Evolutionary conservation across 2,797 vertebrate genomes (phyloP), one percentile per base, ranked within the genome.

Genomic region (Mycteria americana): DNA sequence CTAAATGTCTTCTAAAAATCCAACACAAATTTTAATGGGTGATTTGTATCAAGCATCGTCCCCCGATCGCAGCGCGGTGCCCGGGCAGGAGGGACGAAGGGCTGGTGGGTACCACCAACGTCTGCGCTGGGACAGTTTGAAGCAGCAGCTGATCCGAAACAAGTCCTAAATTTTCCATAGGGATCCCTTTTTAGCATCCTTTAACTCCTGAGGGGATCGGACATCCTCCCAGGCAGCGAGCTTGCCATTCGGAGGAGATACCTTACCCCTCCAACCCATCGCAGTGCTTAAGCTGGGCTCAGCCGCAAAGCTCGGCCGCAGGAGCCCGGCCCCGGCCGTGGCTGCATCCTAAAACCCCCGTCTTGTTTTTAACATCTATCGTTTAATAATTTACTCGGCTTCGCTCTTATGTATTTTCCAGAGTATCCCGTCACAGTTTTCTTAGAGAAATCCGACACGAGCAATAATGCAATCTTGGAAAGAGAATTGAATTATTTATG

Each of bases 401-500:
- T 80, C 28, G 8, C 92, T 81, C 68, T 59, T 35, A 2, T 39
- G 73, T 86, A 18, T 92, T 86, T 94, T 39, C 70, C 43, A 5
- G 93, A 77, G 70, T 67, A 91, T 81, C 93, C 84, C 33, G 7
- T 51, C 91, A 48, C 78, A 64, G 73, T 74, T 96, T 78, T 88
- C 76, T 64, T 35, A 25, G 79, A 77, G 94, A 80, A 88, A 95
- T 33, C 84, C 5, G 14, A 85, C 78, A 39, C 31, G 13, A 91
- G 95, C 84, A 72, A 89, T 85, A 94, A 96, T 7, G 24, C 88
- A 57, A 80, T 89, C 92, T 73, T 76, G 87, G 93, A 91, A 90
- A 88, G 88, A 85, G 85, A 92, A 91, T 70, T 91, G 89, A 94
- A 94, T 97, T 96, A 96, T 97, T 97, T 91, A 97, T 87, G 90